A percentile compares a stretch with the other conserved stretches of the same genome.
These are phyloP conservation scores for Toxotes chatareus DNA, from an alignment of 2,113 vertebrate genomes.

Conservation along the genomic window DNA sequence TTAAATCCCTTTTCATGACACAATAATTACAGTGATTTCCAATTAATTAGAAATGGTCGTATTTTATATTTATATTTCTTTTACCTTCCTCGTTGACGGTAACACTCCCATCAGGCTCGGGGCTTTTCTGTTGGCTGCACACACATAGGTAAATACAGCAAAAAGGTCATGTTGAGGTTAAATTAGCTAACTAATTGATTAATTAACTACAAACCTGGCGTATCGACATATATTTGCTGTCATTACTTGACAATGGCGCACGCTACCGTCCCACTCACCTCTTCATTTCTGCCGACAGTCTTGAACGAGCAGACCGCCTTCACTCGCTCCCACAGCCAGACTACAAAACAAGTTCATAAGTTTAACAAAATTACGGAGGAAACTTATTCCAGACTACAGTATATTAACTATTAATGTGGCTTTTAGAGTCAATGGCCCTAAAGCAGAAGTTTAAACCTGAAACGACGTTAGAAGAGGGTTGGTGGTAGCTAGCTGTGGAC, in stretches of 20 bases:
- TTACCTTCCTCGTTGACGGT: constrained; percentile 84
- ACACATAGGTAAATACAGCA: constrained; percentile 15
- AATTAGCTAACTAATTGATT: neutral
- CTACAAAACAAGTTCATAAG: constrained; percentile 55
- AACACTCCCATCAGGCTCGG: constrained; percentile 79
- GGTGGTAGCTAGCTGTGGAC: constrained; percentile 18
- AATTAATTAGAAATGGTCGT: neutral
- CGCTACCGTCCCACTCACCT: constrained; percentile 57
- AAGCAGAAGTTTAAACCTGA: neutral
- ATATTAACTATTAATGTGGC: fast-evolving
- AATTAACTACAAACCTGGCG: fast-evolving
- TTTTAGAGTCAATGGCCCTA: neutral
- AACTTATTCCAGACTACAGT: neutral
- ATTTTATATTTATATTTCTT: neutral
- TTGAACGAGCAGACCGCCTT: constrained; percentile 69
- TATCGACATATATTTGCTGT: neutral
- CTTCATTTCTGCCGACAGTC: constrained; percentile 75
- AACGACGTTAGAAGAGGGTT: neutral
- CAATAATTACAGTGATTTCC: no score
- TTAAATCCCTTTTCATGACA: neutral
- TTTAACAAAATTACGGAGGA: neutral
- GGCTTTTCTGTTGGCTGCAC: constrained; percentile 85
- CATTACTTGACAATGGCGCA: constrained; percentile 26
- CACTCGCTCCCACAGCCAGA: constrained; percentile 66
- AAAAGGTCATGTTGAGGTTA: neutral